Base-by-base conservation (phyloP, 1,140 invertebrate genomes). In the Pectinophora gossypiella region DNA sequence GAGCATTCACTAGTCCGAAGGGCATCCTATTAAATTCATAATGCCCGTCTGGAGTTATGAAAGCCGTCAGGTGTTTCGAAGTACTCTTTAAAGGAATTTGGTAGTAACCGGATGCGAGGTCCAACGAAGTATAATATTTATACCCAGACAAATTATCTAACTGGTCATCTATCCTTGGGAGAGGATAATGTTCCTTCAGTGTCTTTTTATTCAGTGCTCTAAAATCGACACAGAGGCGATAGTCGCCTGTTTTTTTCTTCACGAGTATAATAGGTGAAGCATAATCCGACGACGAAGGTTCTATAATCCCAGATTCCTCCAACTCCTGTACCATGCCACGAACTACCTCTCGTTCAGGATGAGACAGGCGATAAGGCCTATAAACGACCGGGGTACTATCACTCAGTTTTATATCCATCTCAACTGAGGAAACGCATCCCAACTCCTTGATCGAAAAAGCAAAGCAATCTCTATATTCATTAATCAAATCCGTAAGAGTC, bases 181-280 rank as follows among this genome's bases (percentile, higher is more conserved):
- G 36, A 13, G 48, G 48, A 15, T 49, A 49, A 22, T 21, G 27
- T 18, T 49, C 32, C 16, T 49, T 49, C 3, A 49, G 15, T 2
- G 48, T 49, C 16, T 40, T 49, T 21, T 49, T 49, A 49, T 49
- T 49, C 9, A 66, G 15, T 19, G 47, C 51, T 19, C 60, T 32
- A 44, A 56, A 66, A 20, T 63, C 56, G 5, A 59, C 36, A 21
- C 59, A 87, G 51, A 38, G 57, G 57, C 15, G 43, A 19, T 51
- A 36, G 35, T 45, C 70, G 15, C 48, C 68, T 22, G 48, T 68
- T 54, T 18, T 74, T 54, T 19, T 83, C n/a, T 48, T 62, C 35
- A 57, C 59, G 12, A 51, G 54, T 27, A 47, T 20, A 42, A 40
- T 40, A 15, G 36, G 36, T 1, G 13, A 16, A 15, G 36, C 36